Conservation (phyloP, 2,797 vertebrate species). For the Micropoecilia bifurca region DNA sequence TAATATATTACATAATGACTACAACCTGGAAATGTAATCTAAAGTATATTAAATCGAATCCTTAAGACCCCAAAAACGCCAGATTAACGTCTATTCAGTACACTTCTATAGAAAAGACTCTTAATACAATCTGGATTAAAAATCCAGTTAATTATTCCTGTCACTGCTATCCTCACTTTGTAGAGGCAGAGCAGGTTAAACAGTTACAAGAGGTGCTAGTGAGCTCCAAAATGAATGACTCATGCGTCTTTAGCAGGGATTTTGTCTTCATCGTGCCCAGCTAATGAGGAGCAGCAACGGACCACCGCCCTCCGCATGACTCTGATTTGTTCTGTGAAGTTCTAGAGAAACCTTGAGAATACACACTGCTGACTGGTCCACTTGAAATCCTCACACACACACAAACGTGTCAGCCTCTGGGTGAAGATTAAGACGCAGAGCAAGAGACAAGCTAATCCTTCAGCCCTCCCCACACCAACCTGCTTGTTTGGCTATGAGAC, state of each 20-base stretch:
- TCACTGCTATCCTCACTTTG: not conserved
- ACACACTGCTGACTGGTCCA: slow-evolving; percentile 71
- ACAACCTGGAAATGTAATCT: not conserved
- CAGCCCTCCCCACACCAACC: slow-evolving; percentile 49
- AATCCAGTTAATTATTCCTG: slow-evolving; percentile 2
- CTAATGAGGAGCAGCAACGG: slow-evolving; percentile 23
- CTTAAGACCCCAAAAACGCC: not conserved
- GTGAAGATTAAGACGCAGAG: slow-evolving; percentile 64
- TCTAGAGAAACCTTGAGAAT: slow-evolving; percentile 42
- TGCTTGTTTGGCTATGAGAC: slow-evolving; percentile 65
- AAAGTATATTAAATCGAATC: not conserved
- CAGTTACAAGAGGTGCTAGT: not conserved
- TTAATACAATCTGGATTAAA: not conserved
- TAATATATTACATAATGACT: not conserved
- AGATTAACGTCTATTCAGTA: not conserved
- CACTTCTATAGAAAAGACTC: not conserved
- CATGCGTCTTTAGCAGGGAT: slow-evolving; percentile 41
- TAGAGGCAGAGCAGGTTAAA: not conserved
- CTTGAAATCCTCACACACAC: slow-evolving; percentile 56
- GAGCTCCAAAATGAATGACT: slow-evolving; percentile 35
- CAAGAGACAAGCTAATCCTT: slow-evolving; percentile 69
- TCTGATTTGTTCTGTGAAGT: slow-evolving; percentile 21
- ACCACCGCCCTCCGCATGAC: slow-evolving; percentile 36
- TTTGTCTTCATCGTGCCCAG: slow-evolving; percentile 34
- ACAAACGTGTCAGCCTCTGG: slow-evolving; percentile 29